Evolutionary conservation across 2,113 vertebrate genomes (phyloP), one percentile per base, ranked within the genome.

Genomic region (Castor canadensis): DNA sequence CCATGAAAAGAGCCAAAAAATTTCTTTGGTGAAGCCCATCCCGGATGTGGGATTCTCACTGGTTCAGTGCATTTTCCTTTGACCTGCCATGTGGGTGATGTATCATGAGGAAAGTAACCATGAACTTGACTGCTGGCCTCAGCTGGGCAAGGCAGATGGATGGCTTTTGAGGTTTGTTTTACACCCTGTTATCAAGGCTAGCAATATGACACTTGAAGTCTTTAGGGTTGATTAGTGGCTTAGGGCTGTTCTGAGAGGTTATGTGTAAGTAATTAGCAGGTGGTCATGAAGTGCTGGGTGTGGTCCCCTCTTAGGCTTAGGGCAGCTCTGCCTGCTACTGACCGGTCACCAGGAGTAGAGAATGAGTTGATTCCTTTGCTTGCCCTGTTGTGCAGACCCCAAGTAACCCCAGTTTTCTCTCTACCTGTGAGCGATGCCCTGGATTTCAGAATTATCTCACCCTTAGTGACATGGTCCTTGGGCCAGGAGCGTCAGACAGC

Each of bases 151-250:
- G 81, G 69, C 64, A 30, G 17, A 32, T 17, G 77, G 28, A 4
- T 56, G 91, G 72, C 58, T 71, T 72, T 64, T 62, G n/a, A 60
- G 58, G 72, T 95, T 96, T 96, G 92, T 95, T 96, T 94, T 96
- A 79, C 8, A 0, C 89, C 89, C 43, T 92, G 72, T 95, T 96
- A 94, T 95, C 92, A 91, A 92, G 71, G 93, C 88, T 91, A 82
- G 94, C 94, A 69, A 93, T 87, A 43, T 35, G 92, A 90, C 49
- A 73, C 94, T 79, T 92, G 58, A 91, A 91, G 94, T 90, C 91
- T 96, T 95, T 96, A 90, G 90, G 81, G 88, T 95, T 97, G 95
- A 94, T 97, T 72, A 75, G 89, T 88, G 85, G 93, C 76, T 81
- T 75, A 47, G 81, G 84, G 85, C 77, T 72, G 38, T 88, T 79